Percentiles rank a stretch among this genome's conserved stretches.
Evolutionary conservation across 2,797 vertebrate species (phyloP).

Genomic region (Enteromius thamalakanensis): DNA sequence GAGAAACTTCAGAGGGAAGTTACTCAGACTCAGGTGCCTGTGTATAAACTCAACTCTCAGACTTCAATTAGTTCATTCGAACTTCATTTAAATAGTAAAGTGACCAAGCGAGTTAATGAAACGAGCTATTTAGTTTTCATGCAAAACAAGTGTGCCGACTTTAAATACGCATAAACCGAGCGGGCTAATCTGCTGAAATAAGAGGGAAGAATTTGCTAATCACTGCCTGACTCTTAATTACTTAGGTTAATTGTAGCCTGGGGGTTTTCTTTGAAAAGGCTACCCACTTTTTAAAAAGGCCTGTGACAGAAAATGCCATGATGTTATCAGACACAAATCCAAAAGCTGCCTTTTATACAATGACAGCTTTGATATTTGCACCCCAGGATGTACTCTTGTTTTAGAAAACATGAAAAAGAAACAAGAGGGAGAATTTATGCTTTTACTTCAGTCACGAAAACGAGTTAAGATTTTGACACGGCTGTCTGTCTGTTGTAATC

Average conservation of each 20-base stretch:
- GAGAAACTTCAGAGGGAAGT: constrained; percentile 41
- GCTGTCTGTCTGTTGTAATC: constrained; percentile 53
- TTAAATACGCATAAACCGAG: constrained; percentile 69
- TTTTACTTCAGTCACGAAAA: constrained; percentile 49
- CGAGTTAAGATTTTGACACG: constrained; percentile 51
- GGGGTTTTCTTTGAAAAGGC: constrained; percentile 69
- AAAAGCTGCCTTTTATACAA: constrained; percentile 69
- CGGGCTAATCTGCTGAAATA: constrained; percentile 72
- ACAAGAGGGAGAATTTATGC: constrained; percentile 43
- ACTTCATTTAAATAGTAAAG: constrained; percentile 57
- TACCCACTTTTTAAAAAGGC: constrained; percentile 55
- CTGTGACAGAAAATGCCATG: constrained; percentile 59
- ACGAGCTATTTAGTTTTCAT: constrained; percentile 52
- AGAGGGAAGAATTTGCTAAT: constrained; percentile 80
- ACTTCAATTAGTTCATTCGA: constrained; percentile 56
- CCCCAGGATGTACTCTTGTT: constrained; percentile 67
- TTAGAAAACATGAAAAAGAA: constrained; percentile 67
- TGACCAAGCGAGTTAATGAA: constrained; percentile 51
- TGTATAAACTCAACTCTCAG: constrained; percentile 39
- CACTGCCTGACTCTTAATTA: constrained; percentile 81
- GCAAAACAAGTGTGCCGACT: constrained; percentile 60
- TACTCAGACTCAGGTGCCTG: constrained; percentile 33
- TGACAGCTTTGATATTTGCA: constrained; percentile 74
- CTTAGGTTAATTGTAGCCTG: constrained; percentile 79
- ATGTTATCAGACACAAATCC: constrained; percentile 60